Base-by-base conservation (phyloP, 2,888 invertebrate genomes). In the Tetragnatha montana region DNA sequence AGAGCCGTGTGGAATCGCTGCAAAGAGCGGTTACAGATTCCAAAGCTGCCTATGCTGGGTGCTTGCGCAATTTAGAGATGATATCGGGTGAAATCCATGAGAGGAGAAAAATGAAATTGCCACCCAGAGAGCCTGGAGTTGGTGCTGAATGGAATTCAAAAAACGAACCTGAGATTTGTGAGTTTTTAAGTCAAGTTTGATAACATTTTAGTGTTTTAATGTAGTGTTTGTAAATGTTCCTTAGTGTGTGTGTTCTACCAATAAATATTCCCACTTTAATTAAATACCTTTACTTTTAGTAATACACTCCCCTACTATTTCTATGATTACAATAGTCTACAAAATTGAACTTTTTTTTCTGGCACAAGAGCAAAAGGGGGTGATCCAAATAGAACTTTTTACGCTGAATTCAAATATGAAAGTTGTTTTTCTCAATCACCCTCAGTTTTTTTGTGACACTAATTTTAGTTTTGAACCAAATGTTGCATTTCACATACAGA, bases 11-110 rank as follows among this genome's bases (percentile, higher is more conserved):
- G 21, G 96, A 96, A 92, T 95, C 95, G 92, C 94, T 98, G 17
- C 97, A 98, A 92, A 95, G 95, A 87, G 96, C 96, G 82, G 96
- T 98, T 79, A 95, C 95, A 19, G 95, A 95, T 92, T 96, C 97
- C 1, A 98, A 98, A 93, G 82, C 91, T 10, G 92, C 92, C 69
- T 94, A 94, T 91, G 91, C 93, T n/a, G 92, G 92, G 21, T 92
- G 94, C 6, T 92, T 94, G 10, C 92, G 91, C 14, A 93, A 92
- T 86, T 92, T 94, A 82, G 94, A 94, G 91, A 91, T 91, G 47
- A 94, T 94, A 86, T 94, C 94, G 0, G 93, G 93, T 90, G 93
- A 93, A 90, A 93, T 92, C 49, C 92, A 92, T 85, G 91, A 88
- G 35, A 88, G 91, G 10, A 81, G 92, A 81, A 91, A 91, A 21